A percentile compares a stretch with the other conserved stretches of the same genome.
phyloP scores from a whole-genome alignment of 2,113 vertebrate species.

The Solea solea region DNA sequence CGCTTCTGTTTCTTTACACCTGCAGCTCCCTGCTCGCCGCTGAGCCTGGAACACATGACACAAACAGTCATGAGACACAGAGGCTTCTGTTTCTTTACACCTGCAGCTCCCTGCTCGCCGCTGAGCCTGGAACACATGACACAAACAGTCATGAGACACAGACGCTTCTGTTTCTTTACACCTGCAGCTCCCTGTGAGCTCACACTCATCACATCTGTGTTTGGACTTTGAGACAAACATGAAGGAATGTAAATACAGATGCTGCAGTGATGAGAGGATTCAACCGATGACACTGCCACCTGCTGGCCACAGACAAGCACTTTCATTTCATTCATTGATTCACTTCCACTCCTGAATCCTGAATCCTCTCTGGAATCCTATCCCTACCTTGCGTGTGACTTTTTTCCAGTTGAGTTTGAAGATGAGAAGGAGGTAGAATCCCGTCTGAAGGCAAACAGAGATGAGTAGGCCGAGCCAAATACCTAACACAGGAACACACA shows the following conservation, averaged over 20 bases:
- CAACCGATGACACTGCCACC: not conserved
- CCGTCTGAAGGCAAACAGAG: slow-evolving; percentile 75
- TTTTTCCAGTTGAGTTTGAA: slow-evolving; percentile 87
- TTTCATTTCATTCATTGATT: not conserved
- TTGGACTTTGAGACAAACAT: no score
- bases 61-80: not conserved
- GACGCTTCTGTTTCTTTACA: not conserved
- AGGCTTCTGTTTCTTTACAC: not conserved
- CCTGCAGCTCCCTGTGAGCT: no score
- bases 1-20: not conserved
- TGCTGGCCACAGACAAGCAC: not conserved
- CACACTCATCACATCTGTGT: no score
- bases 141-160: not conserved
- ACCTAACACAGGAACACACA: slow-evolving; percentile 73
- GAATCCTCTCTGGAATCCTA: not conserved
- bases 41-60: slow-evolving; percentile 63
- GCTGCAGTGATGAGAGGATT: not conserved
- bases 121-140: slow-evolving; percentile 66
- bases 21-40: no score
- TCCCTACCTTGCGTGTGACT: slow-evolving; percentile 84
- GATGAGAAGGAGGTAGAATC: slow-evolving; percentile 83
- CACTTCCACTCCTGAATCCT: no score
- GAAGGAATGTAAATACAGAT: no score
- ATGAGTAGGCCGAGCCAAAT: slow-evolving; percentile 86
- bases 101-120: slow-evolving; percentile 60